Conservation (phyloP, 2,888 invertebrate genomes). For the Drosophila histrio region DNA sequence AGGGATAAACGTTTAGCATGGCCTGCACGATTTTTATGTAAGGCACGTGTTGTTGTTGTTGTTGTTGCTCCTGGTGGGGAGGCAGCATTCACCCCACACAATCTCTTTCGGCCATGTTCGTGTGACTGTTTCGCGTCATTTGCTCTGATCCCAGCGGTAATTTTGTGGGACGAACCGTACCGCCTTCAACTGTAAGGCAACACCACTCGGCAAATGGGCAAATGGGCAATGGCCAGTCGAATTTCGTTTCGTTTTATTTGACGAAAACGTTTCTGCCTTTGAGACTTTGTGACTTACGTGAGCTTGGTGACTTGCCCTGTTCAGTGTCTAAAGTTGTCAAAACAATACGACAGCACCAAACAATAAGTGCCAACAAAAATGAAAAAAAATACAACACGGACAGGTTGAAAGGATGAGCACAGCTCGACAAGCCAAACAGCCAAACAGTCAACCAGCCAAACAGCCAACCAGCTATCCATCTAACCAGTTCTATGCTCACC, state of each 20-base stretch:
- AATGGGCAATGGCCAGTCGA: slow-evolving; percentile 44
- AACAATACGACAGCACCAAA: slow-evolving; percentile 55
- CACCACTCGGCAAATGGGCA: slow-evolving; percentile 9
- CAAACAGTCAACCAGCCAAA: slow-evolving; percentile 8
- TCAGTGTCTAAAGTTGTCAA: slow-evolving; percentile 64
- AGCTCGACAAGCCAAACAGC: slow-evolving; percentile 30
- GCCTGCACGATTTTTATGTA: slow-evolving; percentile 73
- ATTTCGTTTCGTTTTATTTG: slow-evolving; percentile 60
- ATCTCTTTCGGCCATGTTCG: slow-evolving; percentile 54
- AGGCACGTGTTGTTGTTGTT: slow-evolving; percentile 54
- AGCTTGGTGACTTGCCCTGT: slow-evolving; percentile 9
- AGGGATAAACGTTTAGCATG: slow-evolving; percentile 83
- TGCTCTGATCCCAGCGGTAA: slow-evolving; percentile 79
- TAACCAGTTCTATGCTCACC: slow-evolving; percentile 44
- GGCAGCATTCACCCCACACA: slow-evolving; percentile 16
- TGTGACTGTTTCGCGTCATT: slow-evolving; percentile 80
- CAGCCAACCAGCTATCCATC: slow-evolving; percentile 22
- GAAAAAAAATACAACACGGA: neutral
- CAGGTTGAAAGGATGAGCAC: slow-evolving; percentile 13
- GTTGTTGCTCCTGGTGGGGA: neutral
- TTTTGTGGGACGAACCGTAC: slow-evolving; percentile 62
- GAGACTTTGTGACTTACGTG: slow-evolving; percentile 33
- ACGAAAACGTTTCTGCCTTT: slow-evolving; percentile 48
- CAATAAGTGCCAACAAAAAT: slow-evolving; percentile 61
- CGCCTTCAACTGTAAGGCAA: slow-evolving; percentile 40